phyloP scores from a whole-genome alignment of 2,888 invertebrate genomes.

The Metalampra italica region DNA sequence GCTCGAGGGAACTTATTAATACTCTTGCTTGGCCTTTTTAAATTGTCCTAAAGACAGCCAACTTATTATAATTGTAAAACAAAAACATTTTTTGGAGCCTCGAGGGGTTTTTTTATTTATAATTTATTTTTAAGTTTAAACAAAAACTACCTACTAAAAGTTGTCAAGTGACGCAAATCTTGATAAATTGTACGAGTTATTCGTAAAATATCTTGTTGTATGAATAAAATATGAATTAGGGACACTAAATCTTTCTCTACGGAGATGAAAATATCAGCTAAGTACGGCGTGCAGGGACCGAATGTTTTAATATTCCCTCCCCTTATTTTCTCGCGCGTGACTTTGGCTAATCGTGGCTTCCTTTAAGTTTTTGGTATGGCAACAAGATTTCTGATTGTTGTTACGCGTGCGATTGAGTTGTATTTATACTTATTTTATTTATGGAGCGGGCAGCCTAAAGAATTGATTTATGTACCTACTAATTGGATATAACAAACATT shows the following conservation, averaged over 20 bases:
- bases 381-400: constrained; percentile 18
- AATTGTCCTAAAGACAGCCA: too few species aligned
- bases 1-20: too few species aligned
- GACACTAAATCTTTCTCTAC: constrained; percentile 1
- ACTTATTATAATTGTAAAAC: too few species aligned
- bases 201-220: not conserved
- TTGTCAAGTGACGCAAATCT: not conserved
- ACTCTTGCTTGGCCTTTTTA: too few species aligned
- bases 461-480: too few species aligned
- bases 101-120: too few species aligned
- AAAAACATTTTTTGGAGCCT: too few species aligned
- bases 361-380: constrained; percentile 20
- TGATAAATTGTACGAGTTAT: not conserved
- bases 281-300: not conserved
- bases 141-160: too few species aligned
- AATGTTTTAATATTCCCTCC: constrained; percentile 28
- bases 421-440: not conserved
- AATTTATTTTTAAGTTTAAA: too few species aligned
- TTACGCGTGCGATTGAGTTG: constrained; percentile 13
- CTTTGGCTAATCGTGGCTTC: constrained; percentile 26
- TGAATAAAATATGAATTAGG: constrained; percentile 2
- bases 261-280: not conserved
- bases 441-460: too few species aligned
- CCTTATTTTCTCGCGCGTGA: constrained; percentile 26
- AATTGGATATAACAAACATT: too few species aligned